Percentiles rank a stretch among this genome's conserved stretches.
phyloP scores from a whole-genome alignment of 2,797 vertebrate species.

The Molossus molossus region DNA sequence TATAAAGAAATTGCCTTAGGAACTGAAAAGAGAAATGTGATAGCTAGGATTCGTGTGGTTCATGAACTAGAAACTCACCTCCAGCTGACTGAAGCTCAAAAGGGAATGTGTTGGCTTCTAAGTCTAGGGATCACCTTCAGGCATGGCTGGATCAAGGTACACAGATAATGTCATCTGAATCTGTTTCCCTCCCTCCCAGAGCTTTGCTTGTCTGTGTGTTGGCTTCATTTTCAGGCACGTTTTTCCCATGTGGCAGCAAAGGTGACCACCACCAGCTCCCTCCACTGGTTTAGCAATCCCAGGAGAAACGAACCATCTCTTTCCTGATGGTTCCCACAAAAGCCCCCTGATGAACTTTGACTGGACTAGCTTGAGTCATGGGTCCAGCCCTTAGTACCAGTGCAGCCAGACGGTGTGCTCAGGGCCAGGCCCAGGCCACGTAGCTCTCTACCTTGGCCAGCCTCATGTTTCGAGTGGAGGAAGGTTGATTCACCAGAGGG shows the following conservation, averaged over 20 bases:
- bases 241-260: background rate
- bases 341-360: background rate
- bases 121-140: slow-evolving; percentile 13
- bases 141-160: slow-evolving; percentile 28
- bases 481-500: background rate
- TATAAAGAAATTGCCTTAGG: slow-evolving; percentile 38
- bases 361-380: background rate
- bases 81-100: background rate
- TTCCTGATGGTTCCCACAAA: background rate
- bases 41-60: slow-evolving; percentile 1
- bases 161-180: background rate
- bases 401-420: background rate
- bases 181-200: background rate
- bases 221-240: background rate
- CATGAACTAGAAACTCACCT: slow-evolving; percentile 34
- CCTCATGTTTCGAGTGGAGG: background rate
- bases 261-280: background rate
- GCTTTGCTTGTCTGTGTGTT: background rate
- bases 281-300: background rate
- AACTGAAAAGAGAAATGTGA: slow-evolving; percentile 47
- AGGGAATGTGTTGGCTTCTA: slow-evolving; percentile 1
- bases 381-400: background rate
- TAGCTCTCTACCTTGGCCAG: background rate
- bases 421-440: background rate
- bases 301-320: background rate